Conservation (phyloP, 2,797 vertebrate genomes). For the Mormyrus hasselquistii region DNA sequence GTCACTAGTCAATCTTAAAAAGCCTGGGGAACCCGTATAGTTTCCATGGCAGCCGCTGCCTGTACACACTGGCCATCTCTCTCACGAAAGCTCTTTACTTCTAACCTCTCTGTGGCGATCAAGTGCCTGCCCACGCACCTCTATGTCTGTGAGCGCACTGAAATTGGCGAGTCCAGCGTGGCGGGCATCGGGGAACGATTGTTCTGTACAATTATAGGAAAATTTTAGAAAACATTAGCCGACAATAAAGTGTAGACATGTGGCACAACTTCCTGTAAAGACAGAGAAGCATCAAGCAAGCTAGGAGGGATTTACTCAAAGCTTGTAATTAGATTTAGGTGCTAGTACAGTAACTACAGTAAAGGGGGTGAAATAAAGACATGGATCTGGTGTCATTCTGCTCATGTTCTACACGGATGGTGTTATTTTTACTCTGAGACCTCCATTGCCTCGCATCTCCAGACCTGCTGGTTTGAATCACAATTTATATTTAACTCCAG, state of each 20-base stretch:
- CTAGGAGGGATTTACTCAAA: neutral
- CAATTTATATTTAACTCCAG: neutral
- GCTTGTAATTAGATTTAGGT: neutral
- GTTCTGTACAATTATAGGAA: neutral
- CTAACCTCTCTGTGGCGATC: conserved; percentile 38
- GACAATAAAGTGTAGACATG: neutral
- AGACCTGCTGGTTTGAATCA: neutral
- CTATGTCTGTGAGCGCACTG: conserved; percentile 1
- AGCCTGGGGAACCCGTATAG: conserved; percentile 40
- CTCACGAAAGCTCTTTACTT: conserved; percentile 19
- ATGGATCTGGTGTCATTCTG: neutral
- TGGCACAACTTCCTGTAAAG: neutral
- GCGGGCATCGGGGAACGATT: neutral
- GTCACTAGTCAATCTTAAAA: conserved; percentile 36
- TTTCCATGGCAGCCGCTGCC: conserved; percentile 44
- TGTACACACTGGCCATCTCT: conserved; percentile 30
- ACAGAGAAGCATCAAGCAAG: neutral
- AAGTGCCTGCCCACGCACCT: conserved; percentile 26
- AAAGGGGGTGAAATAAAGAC: neutral
- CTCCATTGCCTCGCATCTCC: neutral
- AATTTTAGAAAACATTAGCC: neutral
- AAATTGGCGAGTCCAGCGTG: neutral
- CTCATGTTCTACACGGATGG: neutral
- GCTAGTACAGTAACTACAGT: neutral
- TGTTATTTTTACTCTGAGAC: neutral